Percentiles rank a stretch among this genome's conserved stretches.
Evolutionary conservation across 1,140 invertebrate species (phyloP).

Genomic region (Tetramorium simillimum): DNA sequence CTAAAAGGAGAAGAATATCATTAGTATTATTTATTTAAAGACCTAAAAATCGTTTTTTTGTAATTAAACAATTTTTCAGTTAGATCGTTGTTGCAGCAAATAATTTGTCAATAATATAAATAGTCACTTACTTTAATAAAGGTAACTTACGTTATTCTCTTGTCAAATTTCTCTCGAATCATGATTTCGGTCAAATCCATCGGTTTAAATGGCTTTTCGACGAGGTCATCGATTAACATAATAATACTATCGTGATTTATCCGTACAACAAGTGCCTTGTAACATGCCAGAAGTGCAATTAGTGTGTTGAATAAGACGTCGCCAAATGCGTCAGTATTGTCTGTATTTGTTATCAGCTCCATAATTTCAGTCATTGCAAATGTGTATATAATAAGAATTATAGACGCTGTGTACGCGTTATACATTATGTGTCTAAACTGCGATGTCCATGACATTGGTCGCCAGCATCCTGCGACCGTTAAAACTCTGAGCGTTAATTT

Average conservation of each 20-base stretch:
- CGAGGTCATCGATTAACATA: slow-evolving; percentile 29
- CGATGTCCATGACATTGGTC: slow-evolving; percentile 39
- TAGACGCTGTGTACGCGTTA: not conserved
- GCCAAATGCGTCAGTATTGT: slow-evolving; percentile 49
- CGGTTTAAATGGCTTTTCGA: slow-evolving; percentile 39
- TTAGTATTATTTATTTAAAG: no score
- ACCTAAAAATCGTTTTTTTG: no score
- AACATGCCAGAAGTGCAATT: slow-evolving; percentile 37
- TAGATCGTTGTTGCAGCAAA: no score
- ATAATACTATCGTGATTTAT: slow-evolving; percentile 40
- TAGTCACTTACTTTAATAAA: not conserved
- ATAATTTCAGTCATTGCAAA: slow-evolving; percentile 6
- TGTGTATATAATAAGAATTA: not conserved
- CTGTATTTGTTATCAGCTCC: slow-evolving; percentile 26
- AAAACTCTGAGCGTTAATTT: slow-evolving; percentile 38
- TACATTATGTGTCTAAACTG: slow-evolving; percentile 23
- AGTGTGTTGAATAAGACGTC: slow-evolving; percentile 65
- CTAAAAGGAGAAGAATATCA: no score
- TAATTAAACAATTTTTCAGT: no score
- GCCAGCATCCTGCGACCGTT: slow-evolving; percentile 50
- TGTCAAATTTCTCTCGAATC: slow-evolving; percentile 61
- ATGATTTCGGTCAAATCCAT: slow-evolving; percentile 39
- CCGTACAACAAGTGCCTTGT: slow-evolving; percentile 54
- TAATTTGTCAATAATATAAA: no score
- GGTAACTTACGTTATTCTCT: slow-evolving; percentile 55